A percentile compares a stretch with the other conserved stretches of the same genome.
Evolutionary conservation across 2,113 vertebrate species (phyloP).

Genomic region (Poecile atricapillus): DNA sequence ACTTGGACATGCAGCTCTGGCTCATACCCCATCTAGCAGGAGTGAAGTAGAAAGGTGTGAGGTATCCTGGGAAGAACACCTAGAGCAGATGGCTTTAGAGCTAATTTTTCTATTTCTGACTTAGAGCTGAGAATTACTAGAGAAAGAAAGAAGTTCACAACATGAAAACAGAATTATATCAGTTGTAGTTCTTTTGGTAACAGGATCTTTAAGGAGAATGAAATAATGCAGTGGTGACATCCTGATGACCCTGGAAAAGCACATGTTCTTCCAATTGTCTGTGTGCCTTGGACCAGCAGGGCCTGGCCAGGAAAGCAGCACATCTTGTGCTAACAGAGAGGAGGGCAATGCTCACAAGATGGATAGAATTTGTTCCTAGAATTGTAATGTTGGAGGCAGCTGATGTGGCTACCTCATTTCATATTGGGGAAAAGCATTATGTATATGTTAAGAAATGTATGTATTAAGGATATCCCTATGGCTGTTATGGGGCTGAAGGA

Average conservation of each 20-base stretch:
- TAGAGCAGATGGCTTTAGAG: not conserved
- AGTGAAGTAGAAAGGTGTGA: not conserved
- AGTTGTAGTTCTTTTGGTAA: not conserved
- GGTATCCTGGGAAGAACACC: not conserved
- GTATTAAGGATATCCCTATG: not conserved
- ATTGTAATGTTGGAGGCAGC: not conserved
- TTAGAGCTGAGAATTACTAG: not conserved
- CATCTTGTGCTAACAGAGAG: not conserved
- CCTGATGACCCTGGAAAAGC: not conserved
- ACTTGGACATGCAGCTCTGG: not conserved
- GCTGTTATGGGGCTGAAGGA: not conserved
- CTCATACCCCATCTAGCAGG: not conserved
- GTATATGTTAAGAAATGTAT: not conserved
- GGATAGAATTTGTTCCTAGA: not conserved
- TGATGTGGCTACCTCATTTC: not conserved
- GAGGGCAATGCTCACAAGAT: not conserved
- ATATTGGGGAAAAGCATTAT: not conserved
- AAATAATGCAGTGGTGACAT: not conserved
- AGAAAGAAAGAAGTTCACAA: not conserved
- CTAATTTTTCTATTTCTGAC: not conserved
- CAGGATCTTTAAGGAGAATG: not conserved
- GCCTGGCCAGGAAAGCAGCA: not conserved
- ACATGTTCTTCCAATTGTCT: not conserved
- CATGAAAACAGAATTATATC: not conserved
- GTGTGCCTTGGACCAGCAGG: not conserved